phyloP scores from a whole-genome alignment of 2,113 vertebrate species.

The Fulmarus glacialis region DNA sequence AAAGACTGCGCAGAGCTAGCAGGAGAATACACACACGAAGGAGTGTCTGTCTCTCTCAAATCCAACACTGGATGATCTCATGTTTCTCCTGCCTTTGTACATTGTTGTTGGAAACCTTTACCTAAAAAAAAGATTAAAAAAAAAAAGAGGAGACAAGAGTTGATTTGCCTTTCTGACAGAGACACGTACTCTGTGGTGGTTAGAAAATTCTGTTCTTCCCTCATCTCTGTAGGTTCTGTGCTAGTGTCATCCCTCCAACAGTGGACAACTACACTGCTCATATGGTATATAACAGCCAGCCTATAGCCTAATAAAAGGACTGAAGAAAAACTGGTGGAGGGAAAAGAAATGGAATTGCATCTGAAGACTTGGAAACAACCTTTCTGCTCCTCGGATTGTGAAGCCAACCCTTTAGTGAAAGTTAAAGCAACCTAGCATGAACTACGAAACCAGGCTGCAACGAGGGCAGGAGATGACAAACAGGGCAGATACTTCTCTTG shows the following conservation, averaged over 20 bases:
- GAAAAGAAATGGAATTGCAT: neutral
- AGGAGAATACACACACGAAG: neutral
- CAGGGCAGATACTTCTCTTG: neutral
- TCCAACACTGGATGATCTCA: neutral
- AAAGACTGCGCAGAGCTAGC: neutral
- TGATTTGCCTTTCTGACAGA: neutral
- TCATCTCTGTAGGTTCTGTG: neutral
- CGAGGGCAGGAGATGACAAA: too few relatives aligned
- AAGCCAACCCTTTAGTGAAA: neutral
- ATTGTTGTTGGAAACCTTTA: constrained; percentile 1
- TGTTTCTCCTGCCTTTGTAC: neutral
- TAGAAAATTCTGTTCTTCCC: neutral
- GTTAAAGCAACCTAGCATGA: rapidly evolving
- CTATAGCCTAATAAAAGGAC: neutral
- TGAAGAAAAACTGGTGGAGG: neutral
- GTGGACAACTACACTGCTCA: neutral
- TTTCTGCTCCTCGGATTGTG: rapidly evolving
- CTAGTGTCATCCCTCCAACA: neutral
- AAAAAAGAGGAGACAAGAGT: neutral
- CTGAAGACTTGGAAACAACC: neutral
- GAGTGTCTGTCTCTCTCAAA: neutral
- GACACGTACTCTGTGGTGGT: neutral
- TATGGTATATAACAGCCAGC: rapidly evolving
- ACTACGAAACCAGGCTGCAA: neutral
- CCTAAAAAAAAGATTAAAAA: neutral